These are phyloP conservation scores for Aplochiton taeniatus DNA, from an alignment of 2,797 vertebrate genomes.

Conservation along the genomic window DNA sequence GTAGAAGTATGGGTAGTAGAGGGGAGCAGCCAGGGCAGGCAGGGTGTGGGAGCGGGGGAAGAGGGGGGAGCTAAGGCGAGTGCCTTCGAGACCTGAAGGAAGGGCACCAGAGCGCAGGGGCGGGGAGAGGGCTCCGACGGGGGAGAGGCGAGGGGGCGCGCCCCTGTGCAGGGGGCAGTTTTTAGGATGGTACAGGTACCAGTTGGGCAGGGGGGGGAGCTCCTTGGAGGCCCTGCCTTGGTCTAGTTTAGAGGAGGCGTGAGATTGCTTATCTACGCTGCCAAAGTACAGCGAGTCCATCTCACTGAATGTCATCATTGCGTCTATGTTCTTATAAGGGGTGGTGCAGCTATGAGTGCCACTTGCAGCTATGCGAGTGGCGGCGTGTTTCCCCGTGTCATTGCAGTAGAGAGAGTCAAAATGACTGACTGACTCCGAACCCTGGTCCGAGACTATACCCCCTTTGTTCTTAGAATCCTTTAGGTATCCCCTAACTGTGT, in stretches of 20 bases:
- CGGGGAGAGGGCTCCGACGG: constrained; percentile 86
- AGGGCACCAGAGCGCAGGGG: constrained; percentile 76
- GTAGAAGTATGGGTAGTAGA: constrained; percentile 82
- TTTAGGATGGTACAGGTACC: constrained; percentile 77
- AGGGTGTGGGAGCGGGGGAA: constrained; percentile 87
- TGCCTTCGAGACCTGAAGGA: constrained; percentile 71
- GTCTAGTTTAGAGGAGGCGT: constrained; percentile 20
- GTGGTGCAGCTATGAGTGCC: constrained; percentile 62
- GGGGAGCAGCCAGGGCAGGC: constrained; percentile 80
- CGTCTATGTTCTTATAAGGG: constrained; percentile 79
- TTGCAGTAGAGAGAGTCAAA: constrained; percentile 64
- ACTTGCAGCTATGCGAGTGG: constrained; percentile 22
- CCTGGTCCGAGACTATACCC: constrained; percentile 27
- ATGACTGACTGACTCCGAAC: constrained; percentile 53
- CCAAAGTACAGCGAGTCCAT: constrained; percentile 37
- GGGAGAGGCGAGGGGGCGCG: constrained; percentile 84
- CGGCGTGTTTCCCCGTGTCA: constrained; percentile 29
- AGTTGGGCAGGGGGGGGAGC: constrained; percentile 69
- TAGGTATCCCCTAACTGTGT: constrained; percentile 17
- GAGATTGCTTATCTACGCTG: constrained; percentile 17
- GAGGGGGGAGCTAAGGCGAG: constrained; percentile 82
- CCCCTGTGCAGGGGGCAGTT: constrained; percentile 79
- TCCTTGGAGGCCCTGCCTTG: constrained; percentile 57
- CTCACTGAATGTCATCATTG: constrained; percentile 55
- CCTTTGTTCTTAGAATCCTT: constrained; percentile 20